A percentile compares a stretch with the other conserved stretches of the same genome.
phyloP scores from a whole-genome alignment of 2,113 vertebrate genomes.

The Phainopepla nitens region DNA sequence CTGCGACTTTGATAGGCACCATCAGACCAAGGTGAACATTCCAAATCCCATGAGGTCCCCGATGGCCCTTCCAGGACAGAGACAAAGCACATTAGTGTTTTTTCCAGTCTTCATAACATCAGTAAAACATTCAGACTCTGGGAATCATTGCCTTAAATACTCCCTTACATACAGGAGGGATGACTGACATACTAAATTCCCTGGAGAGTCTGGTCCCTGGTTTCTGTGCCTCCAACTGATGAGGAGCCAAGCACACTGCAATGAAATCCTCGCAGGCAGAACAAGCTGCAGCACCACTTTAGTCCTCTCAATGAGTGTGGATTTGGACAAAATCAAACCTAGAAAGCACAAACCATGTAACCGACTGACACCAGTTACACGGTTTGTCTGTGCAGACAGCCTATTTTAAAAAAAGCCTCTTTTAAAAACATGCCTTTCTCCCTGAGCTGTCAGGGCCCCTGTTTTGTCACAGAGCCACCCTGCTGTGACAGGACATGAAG shows the following conservation, averaged over 20 bases:
- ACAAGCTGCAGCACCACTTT: neutral
- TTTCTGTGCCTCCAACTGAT: neutral
- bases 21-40: neutral
- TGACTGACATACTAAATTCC: neutral
- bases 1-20: neutral
- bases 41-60: neutral
- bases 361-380: neutral
- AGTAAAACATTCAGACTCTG: neutral
- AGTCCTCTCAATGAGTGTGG: neutral
- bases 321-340: neutral
- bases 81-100: neutral
- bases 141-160: neutral
- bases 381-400: neutral
- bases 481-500: neutral
- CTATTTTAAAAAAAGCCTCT: neutral
- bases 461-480: neutral
- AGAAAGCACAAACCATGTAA: neutral
- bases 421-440: neutral
- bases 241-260: neutral
- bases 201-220: neutral
- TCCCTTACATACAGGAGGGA: neutral
- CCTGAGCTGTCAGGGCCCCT: neutral
- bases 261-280: neutral
- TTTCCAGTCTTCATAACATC: neutral
- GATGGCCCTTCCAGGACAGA: neutral